Base-by-base conservation (phyloP, 2,888 invertebrate genomes). In the Saturnia pavonia region DNA sequence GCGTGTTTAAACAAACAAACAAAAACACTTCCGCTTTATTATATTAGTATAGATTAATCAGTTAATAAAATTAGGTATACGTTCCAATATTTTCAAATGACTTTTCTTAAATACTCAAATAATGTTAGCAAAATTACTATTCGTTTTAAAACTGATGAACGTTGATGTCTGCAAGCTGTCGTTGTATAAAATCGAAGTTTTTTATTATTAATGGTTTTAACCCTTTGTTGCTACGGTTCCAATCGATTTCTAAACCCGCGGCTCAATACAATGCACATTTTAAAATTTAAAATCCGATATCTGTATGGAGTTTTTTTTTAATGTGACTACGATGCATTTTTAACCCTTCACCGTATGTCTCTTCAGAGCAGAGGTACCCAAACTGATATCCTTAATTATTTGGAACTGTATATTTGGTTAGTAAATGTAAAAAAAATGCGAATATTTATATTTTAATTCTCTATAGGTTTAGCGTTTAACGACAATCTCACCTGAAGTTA, bases 201-300 rank as follows among this genome's bases (percentile, higher is more conserved):
- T 88, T 84, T 89, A 91, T 89, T 89, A 91, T 90, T 91, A 91
- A 91, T 91, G 91, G 91, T 85, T 34, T 34, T 89, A 91, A 90
- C 92, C 94, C 91, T 93, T 93, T 90, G 89, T 88, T 83, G 86
- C 85, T 83, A 80, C 85, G 88, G 86, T 81, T 84, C 91, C 92
- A 93, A 94, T 94, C 94, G 93, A 94, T 94, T 92, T 85, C 85
- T 88, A 89, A 91, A 85, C 93, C 92, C 79, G 85, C 76, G 75
- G 91, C 79, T 85, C 90, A 91, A 92, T 93, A 92, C 94, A 94
- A 94, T 91, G 91, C 93, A 91, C 93, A 92, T 94, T 94, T 94
- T 93, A 94, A 94, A 94, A 88, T 94, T 94, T 94, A 92, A 94
- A 94, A 94, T 93, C 93, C 93, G 93, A 94, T 94, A 94, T 94